phyloP scores from a whole-genome alignment of 2,888 invertebrate genomes.

The Lasioglossum marginatum region DNA sequence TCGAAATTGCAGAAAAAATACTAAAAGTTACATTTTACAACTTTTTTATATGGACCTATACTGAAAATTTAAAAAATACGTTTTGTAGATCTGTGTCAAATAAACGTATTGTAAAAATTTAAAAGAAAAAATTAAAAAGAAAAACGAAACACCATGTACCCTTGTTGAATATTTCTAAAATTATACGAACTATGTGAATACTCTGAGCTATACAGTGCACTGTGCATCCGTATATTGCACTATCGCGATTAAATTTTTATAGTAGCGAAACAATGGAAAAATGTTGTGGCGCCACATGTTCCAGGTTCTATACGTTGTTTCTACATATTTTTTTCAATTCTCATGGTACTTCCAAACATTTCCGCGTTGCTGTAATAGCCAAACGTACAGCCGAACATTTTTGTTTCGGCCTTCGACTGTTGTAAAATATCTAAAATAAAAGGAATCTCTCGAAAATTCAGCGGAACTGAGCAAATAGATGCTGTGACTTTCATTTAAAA shows the following conservation, averaged over 20 bases:
- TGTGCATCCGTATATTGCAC: background rate
- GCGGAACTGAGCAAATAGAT: background rate
- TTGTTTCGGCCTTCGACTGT: background rate
- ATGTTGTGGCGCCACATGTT: background rate
- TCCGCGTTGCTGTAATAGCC: background rate
- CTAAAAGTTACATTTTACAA: no score
- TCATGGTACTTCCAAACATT: background rate
- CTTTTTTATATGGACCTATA: no score
- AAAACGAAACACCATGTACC: background rate
- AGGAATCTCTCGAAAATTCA: background rate
- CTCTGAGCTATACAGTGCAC: background rate
- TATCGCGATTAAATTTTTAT: background rate
- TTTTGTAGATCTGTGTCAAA: no score
- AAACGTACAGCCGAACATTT: background rate
- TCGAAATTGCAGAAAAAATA: no score
- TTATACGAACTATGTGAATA: background rate
- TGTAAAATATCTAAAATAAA: background rate
- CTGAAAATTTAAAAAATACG: no score
- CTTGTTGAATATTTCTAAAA: background rate
- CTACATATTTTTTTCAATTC: background rate
- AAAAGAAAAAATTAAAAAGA: no score
- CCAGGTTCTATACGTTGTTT: background rate
- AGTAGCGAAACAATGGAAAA: background rate
- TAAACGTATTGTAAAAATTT: no score
- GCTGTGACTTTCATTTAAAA: background rate